Percentiles rank a stretch among this genome's conserved stretches.
Conservation (phyloP, 2,797 vertebrate species). For the Tachyglossus aculeatus region DNA sequence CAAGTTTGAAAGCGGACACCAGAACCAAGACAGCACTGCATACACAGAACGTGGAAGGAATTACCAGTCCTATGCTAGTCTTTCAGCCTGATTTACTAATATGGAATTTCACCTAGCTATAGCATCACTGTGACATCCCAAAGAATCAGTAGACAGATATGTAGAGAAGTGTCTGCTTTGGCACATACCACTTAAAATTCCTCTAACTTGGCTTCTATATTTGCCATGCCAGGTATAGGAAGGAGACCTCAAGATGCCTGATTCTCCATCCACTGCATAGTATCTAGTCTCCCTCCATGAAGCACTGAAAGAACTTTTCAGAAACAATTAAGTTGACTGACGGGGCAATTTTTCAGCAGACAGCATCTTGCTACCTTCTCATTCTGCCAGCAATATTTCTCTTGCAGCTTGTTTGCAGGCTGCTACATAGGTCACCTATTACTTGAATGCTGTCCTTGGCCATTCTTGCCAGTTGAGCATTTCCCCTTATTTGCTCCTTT, state of each 20-base stretch:
- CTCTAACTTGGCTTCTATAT: no score
- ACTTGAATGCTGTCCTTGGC: conserved; percentile 24
- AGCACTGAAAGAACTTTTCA: conserved; percentile 2
- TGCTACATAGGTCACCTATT: conserved; percentile 31
- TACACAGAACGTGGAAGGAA: no score
- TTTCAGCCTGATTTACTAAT: no score
- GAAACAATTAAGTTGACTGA: conserved; percentile 4
- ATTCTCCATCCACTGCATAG: neutral
- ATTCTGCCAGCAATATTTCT: conserved; percentile 4
- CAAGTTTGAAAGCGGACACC: no score
- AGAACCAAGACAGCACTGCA: no score
- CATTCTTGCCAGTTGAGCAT: neutral
- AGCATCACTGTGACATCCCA: no score
- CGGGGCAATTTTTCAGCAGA: neutral
- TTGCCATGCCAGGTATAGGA: no score
- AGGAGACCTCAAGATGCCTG: neutral
- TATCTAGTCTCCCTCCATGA: neutral
- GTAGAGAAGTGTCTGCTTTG: no score
- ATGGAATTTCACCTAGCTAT: no score
- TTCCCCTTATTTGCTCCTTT: neutral
- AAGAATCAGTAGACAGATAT: no score
- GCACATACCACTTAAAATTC: no score
- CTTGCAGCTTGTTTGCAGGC: conserved; percentile 9
- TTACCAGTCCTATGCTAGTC: no score
- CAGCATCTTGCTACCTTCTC: neutral